Conservation (phyloP, 2,797 vertebrate species). For the Margarornis squamiger region DNA sequence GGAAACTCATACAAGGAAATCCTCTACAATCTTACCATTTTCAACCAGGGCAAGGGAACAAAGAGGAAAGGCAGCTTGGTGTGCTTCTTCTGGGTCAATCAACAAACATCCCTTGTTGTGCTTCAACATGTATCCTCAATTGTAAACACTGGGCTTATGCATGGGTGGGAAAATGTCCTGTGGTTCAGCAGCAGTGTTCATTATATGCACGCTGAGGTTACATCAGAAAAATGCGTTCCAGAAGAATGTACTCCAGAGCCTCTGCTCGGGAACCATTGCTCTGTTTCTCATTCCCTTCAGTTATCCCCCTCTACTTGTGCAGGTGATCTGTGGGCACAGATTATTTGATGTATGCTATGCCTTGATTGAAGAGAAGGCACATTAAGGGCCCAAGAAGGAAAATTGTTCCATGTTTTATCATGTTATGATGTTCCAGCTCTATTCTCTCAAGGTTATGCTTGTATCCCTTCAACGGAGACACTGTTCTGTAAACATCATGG, state of each 20-base stretch:
- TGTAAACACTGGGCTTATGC: not conserved
- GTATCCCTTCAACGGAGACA: not conserved
- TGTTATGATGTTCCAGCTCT: not conserved
- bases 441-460: not conserved
- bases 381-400: not conserved
- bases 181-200: not conserved
- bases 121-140: not conserved
- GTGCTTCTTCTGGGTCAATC: not conserved
- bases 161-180: not conserved
- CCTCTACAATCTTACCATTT: not conserved
- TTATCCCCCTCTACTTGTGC: not conserved
- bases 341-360: not conserved
- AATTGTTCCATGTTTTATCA: not conserved
- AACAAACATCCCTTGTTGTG: not conserved
- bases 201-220: not conserved
- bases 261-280: not conserved
- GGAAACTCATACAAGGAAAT: slow-evolving; percentile 30
- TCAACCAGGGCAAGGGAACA: not conserved
- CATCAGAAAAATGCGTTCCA: not conserved
- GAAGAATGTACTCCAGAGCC: not conserved
- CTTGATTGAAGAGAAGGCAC: not conserved
- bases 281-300: not conserved
- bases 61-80: not conserved
- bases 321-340: not conserved
- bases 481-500: not conserved